A percentile compares a stretch with the other conserved stretches of the same genome.
Conservation (phyloP, 2,797 vertebrate genomes). For the Avahi laniger region DNA sequence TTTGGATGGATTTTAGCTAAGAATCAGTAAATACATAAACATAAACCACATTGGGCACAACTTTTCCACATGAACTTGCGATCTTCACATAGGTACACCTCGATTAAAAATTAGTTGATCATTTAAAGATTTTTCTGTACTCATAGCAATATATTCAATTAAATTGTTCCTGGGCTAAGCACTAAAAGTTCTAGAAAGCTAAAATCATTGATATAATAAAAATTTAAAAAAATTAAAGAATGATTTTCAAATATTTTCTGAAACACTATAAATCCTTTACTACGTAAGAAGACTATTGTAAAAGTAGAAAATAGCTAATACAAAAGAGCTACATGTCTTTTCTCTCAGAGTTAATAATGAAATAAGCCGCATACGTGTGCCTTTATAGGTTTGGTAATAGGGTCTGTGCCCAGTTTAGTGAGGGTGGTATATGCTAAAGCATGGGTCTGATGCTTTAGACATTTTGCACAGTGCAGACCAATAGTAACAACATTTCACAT, state of each 20-base stretch:
- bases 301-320: constrained; percentile 65
- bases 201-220: constrained; percentile 56
- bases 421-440: neutral
- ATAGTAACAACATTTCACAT: neutral
- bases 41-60: neutral
- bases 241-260: constrained; percentile 66
- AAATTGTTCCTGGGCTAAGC: neutral
- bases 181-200: constrained; percentile 65
- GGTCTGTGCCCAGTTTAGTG: neutral
- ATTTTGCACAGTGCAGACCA: neutral
- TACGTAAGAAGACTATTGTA: constrained; percentile 27
- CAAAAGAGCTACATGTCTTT: constrained; percentile 6
- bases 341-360: constrained; percentile 25
- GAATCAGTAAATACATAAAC: constrained; percentile 18
- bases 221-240: constrained; percentile 70
- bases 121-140: constrained; percentile 52
- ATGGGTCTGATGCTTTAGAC: neutral
- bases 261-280: constrained; percentile 59
- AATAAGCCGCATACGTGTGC: neutral
- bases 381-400: neutral
- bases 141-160: constrained; percentile 49
- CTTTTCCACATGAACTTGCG: neutral
- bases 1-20: neutral
- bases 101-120: neutral
- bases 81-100: neutral